Percentiles rank a stretch among this genome's conserved stretches.
Conservation (phyloP, 2,888 invertebrate species). For the Drepanosiphum platanoidis region DNA sequence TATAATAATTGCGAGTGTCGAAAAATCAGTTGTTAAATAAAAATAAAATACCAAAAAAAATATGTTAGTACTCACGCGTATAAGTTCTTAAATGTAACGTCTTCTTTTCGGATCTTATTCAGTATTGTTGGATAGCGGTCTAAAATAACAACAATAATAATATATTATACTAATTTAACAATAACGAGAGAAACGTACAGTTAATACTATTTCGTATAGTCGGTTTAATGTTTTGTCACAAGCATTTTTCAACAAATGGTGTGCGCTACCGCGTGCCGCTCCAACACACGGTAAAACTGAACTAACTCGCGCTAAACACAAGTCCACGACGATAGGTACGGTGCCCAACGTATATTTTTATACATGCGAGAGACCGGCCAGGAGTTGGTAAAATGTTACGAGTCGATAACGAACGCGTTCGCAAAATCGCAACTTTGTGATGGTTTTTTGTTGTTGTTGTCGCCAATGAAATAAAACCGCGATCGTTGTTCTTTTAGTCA, state of each 20-base stretch:
- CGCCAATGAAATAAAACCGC: no score
- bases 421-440: background rate
- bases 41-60: no score
- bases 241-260: background rate
- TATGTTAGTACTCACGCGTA: background rate
- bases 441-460: no score
- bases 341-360: conserved; percentile 39
- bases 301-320: background rate
- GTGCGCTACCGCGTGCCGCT: background rate
- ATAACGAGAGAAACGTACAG: background rate
- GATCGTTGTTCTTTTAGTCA: no score
- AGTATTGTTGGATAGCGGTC: background rate
- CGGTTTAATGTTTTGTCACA: background rate
- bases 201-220: background rate
- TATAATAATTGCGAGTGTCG: no score
- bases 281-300: conserved; percentile 4
- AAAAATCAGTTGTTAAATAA: no score
- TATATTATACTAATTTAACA: background rate
- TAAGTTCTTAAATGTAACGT: background rate
- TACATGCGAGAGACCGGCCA: conserved; percentile 9
- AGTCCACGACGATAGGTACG: conserved; percentile 9
- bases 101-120: background rate
- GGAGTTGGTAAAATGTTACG: conserved; percentile 28
- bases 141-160: background rate
- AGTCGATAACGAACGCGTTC: background rate